Evolutionary conservation across 2,888 invertebrate species (phyloP).

Genomic region (Embidobia sp.): DNA sequence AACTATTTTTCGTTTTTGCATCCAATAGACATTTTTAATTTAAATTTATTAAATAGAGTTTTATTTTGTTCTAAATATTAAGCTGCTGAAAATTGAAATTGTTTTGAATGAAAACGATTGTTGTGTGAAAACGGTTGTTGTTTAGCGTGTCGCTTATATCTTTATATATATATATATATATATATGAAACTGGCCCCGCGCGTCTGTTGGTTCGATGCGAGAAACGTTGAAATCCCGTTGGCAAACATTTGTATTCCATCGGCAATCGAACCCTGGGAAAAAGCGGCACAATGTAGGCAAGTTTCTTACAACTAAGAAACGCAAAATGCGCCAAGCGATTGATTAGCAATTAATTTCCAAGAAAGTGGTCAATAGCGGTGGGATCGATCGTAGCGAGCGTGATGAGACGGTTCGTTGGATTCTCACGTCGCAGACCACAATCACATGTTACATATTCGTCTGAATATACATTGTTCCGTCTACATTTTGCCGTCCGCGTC

Average conservation of each 20-base stretch:
- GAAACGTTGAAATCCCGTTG: background rate
- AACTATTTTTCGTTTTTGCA: too few species aligned
- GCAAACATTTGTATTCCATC: too few species aligned
- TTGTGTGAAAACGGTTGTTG: too few species aligned
- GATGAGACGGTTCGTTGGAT: slow-evolving; percentile 24
- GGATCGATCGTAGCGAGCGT: slow-evolving; percentile 16
- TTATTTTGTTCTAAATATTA: too few species aligned
- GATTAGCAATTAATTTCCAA: slow-evolving; percentile 39
- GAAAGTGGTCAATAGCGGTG: slow-evolving; percentile 6
- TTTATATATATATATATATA: too few species aligned
- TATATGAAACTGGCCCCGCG: too few species aligned
- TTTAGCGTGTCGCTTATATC: too few species aligned
- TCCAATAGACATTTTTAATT: too few species aligned
- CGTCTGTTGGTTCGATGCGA: too few species aligned
- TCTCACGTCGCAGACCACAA: slow-evolving; percentile 57
- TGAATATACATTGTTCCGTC: slow-evolving; percentile 38
- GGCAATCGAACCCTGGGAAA: background rate
- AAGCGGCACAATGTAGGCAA: background rate
- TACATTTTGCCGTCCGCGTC: slow-evolving; percentile 15
- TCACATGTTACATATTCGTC: slow-evolving; percentile 41
- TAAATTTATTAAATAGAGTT: too few species aligned
- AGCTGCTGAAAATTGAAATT: too few species aligned
- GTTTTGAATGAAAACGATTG: too few species aligned
- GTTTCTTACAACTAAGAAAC: background rate
- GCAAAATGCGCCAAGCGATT: slow-evolving; percentile 3